Base-by-base conservation (phyloP, 2,797 vertebrate species). In the Gouania willdenowi region DNA sequence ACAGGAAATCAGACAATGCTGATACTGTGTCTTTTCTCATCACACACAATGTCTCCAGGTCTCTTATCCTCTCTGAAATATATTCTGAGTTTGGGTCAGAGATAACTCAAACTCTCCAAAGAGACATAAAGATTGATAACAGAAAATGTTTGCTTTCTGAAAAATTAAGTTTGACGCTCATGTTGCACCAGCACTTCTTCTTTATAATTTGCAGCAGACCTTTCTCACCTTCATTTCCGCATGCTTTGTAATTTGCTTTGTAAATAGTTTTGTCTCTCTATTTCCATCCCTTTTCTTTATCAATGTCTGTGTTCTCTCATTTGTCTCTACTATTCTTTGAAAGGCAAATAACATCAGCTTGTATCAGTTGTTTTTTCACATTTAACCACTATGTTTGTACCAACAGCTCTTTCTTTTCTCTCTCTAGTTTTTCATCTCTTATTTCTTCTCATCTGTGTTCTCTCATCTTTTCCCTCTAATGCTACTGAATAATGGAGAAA, bases 401-500 rank as follows among this genome's bases (percentile, higher is more conserved):
- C 63, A 64, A 46, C 58, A 71, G 47, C 35, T 20, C 6, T 44
- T 52, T 57, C 41, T 37, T 18, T n/a, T 32, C 43, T 44, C 16
- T 43, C 51, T 55, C 37, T 50, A n/a, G n/a, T 63, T 41, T 70
- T 52, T 49, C 60, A n/a, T n/a, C n/a, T n/a, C n/a, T n/a, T 54
- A 33, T 66, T 69, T 34, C 62, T 51, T 62, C 53, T 77, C 74
- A 66, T 74, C 72, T 58, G 43, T 26, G 49, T 54, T 66, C 56
- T 28, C 52, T 51, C 47, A 56, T 62, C 47, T 65, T 66, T n/a
- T 73, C 31, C 33, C 51, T 61, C 52, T 75, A 73, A 77, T 79
- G 69, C 79, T 77, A 61, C 47, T 87, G 76, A 87, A 84, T 84
- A 83, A 84, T 84, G 82, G 76, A 84, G 71, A 70, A 67, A 71